A percentile compares a stretch with the other conserved stretches of the same genome.
These are phyloP conservation scores for Parnassius glacialis DNA, from an alignment of 2,888 invertebrate genomes.

Conservation along the genomic window DNA sequence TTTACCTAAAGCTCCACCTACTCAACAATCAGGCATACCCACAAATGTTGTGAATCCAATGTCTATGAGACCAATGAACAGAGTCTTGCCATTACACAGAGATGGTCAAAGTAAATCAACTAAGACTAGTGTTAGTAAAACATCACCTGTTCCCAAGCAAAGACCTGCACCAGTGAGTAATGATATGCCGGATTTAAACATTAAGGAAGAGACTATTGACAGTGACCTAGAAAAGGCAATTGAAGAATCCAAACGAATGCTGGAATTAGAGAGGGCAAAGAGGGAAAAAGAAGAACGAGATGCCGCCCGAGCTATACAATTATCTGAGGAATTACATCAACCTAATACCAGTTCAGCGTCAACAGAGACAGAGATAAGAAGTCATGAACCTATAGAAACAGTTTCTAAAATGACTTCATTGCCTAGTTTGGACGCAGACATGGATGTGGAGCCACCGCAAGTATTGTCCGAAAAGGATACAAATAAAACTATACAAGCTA, in stretches of 20 bases:
- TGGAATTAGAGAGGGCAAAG: conserved; percentile 70
- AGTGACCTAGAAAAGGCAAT: conserved; percentile 77
- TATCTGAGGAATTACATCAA: conserved; percentile 60
- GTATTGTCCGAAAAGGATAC: conserved; percentile 63
- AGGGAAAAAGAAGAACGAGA: conserved; percentile 71
- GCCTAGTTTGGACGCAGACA: conserved; percentile 63
- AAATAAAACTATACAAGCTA: conserved; percentile 47
- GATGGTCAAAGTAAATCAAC: conserved; percentile 78
- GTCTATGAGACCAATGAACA: conserved; percentile 86
- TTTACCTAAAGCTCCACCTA: conserved; percentile 81
- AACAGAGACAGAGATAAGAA: conserved; percentile 38
- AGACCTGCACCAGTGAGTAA: conserved; percentile 63
- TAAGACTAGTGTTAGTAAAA: conserved; percentile 50
- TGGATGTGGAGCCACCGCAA: conserved; percentile 63
- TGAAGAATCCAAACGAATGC: conserved; percentile 74
- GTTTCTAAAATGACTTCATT: conserved; percentile 62
- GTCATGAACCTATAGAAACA: conserved; percentile 40
- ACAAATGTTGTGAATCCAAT: conserved; percentile 88
- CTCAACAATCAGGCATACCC: conserved; percentile 83
- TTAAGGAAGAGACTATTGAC: conserved; percentile 76
- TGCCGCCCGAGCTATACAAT: conserved; percentile 59
- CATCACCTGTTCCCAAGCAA: conserved; percentile 53
- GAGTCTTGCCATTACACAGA: conserved; percentile 89
- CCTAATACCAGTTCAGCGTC: conserved; percentile 56
- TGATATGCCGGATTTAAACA: conserved; percentile 76